phyloP scores from a whole-genome alignment of 2,113 vertebrate species.

The Bubo scandiacus region DNA sequence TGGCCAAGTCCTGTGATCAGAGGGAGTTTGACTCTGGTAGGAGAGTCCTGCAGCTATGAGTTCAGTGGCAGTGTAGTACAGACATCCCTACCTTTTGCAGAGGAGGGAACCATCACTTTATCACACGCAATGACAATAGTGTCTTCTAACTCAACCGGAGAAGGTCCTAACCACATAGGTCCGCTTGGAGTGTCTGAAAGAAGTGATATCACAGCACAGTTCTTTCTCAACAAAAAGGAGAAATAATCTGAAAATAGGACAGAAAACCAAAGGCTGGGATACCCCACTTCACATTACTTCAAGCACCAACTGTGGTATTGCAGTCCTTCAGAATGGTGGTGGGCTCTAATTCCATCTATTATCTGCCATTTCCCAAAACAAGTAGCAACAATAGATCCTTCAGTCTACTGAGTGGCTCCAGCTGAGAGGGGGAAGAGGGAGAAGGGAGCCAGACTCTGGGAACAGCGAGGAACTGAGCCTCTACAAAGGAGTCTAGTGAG shows the following conservation, averaged over 20 bases:
- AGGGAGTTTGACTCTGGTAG: neutral
- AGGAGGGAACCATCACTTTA: neutral
- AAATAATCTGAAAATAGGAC: neutral
- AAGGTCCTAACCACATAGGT: neutral
- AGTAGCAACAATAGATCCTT: neutral
- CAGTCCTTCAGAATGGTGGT: neutral
- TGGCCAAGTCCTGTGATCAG: neutral
- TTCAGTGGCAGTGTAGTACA: neutral
- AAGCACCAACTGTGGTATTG: neutral
- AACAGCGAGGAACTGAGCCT: neutral
- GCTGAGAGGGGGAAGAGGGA: neutral
- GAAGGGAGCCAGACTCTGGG: neutral
- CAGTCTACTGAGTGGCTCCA: neutral
- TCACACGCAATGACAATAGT: neutral
- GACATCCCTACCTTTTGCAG: neutral
- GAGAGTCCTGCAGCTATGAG: neutral
- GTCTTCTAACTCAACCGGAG: neutral
- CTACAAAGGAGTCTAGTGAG: neutral
- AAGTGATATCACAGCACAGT: neutral
- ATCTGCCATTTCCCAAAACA: neutral
- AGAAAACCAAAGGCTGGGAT: neutral
- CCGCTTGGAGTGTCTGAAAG: neutral
- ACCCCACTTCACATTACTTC: neutral
- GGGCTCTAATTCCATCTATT: neutral
- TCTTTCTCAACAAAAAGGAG: neutral